Conservation (phyloP, 2,113 vertebrate genomes). For the Ceratotherium simum region DNA sequence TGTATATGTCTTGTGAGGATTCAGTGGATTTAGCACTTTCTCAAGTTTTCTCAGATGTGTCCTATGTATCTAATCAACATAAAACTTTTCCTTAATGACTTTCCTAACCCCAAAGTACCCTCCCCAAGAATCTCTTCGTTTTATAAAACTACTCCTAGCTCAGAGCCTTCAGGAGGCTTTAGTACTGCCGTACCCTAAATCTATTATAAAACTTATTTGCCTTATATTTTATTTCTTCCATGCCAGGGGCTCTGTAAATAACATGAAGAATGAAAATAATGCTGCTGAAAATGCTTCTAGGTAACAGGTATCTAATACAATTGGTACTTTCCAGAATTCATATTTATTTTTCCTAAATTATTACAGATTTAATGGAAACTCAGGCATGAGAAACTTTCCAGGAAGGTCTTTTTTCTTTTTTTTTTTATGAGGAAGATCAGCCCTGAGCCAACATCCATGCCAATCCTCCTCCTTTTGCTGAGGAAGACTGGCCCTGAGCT, state of each 20-base stretch:
- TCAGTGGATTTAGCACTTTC: not conserved
- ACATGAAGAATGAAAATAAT: not conserved
- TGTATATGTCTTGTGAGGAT: not conserved
- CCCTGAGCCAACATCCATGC: too few relatives aligned
- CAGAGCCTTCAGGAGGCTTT: not conserved
- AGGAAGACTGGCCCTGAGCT: too few relatives aligned
- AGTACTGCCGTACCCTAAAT: not conserved
- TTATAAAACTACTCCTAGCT: not conserved
- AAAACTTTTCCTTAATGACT: not conserved
- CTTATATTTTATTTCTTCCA: not conserved
- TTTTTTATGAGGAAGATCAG: too few relatives aligned
- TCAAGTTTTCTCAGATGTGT: not conserved
- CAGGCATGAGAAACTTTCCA: not conserved
- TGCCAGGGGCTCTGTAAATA: not conserved
- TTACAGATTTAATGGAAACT: not conserved
- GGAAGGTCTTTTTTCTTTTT: not conserved
- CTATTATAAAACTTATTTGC: not conserved
- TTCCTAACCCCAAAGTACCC: not conserved
- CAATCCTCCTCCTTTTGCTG: too few relatives aligned
- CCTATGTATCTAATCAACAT: not conserved
- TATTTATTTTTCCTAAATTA: conserved; percentile 51
- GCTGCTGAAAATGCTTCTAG: not conserved
- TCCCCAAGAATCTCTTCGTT: not conserved
- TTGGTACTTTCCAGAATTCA: not conserved
- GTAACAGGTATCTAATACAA: not conserved